Evolutionary conservation across 2,113 vertebrate genomes (phyloP).

Genomic region (Agelaius tricolor): DNA sequence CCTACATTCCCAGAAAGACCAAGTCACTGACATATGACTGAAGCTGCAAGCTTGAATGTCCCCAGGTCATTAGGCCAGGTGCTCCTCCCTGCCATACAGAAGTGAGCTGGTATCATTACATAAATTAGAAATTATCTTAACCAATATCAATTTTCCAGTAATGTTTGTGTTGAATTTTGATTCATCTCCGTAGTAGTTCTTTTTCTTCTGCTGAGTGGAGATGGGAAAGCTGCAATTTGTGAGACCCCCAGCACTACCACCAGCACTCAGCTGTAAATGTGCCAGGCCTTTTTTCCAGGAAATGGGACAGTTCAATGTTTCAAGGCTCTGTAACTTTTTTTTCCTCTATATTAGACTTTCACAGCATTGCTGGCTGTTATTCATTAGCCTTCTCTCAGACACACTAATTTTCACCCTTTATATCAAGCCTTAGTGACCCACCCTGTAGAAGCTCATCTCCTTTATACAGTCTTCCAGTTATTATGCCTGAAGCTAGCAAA

Average conservation of each 20-base stretch:
- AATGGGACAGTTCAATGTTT: neutral
- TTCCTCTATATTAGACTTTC: neutral
- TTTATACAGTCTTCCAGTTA: neutral
- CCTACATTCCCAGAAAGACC: neutral
- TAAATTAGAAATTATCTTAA: slow-evolving; percentile 18
- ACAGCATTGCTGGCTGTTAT: neutral
- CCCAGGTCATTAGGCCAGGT: neutral
- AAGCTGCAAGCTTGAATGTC: neutral
- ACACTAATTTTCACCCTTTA: neutral
- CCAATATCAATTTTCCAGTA: neutral
- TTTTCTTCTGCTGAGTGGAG: neutral
- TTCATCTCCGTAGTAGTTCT: neutral
- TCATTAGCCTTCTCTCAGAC: neutral
- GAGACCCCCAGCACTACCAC: neutral
- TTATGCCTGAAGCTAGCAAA: neutral
- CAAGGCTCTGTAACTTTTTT: neutral
- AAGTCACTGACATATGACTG: neutral
- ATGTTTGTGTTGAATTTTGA: neutral
- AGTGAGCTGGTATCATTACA: neutral
- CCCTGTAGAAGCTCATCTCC: neutral
- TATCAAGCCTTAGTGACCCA: neutral
- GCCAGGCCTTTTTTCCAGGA: neutral
- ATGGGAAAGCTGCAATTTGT: neutral
- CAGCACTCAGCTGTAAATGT: neutral
- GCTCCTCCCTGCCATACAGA: neutral